phyloP scores from a whole-genome alignment of 2,797 vertebrate genomes.

The Heteromormyrus szaboi region DNA sequence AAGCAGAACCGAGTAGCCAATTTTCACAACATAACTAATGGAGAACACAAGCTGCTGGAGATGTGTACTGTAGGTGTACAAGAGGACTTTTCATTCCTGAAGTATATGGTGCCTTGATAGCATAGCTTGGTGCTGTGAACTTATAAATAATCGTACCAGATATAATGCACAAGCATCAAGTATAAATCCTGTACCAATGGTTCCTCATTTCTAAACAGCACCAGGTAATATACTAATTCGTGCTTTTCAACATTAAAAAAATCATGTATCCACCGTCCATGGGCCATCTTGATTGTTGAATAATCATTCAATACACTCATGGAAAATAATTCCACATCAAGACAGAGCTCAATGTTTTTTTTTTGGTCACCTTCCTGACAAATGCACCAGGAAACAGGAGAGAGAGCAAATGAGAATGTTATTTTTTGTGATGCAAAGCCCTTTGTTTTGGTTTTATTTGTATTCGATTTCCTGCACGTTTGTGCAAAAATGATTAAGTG shows the following conservation, averaged over 20 bases:
- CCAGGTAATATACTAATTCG: background rate
- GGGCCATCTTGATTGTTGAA: background rate
- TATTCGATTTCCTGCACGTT: background rate
- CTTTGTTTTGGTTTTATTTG: background rate
- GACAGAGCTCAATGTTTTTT: background rate
- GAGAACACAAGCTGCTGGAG: constrained; percentile 1
- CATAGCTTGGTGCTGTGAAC: background rate
- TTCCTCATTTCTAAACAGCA: background rate
- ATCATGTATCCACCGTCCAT: background rate
- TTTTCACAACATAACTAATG: constrained; percentile 20
- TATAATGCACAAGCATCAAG: background rate
- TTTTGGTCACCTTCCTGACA: background rate
- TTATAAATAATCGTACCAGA: background rate
- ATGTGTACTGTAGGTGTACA: constrained; percentile 4
- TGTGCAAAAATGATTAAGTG: background rate
- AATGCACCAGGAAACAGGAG: background rate
- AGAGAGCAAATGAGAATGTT: background rate
- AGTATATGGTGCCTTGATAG: background rate
- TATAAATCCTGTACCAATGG: background rate
- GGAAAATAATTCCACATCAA: background rate
- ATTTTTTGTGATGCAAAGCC: background rate
- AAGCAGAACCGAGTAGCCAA: constrained; percentile 7
- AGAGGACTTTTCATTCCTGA: background rate
- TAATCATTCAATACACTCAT: background rate
- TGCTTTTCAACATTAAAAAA: background rate